Conservation (phyloP, 35 echinoderm and acorn worm species). For the Strongylocentrotus purpuratus region DNA sequence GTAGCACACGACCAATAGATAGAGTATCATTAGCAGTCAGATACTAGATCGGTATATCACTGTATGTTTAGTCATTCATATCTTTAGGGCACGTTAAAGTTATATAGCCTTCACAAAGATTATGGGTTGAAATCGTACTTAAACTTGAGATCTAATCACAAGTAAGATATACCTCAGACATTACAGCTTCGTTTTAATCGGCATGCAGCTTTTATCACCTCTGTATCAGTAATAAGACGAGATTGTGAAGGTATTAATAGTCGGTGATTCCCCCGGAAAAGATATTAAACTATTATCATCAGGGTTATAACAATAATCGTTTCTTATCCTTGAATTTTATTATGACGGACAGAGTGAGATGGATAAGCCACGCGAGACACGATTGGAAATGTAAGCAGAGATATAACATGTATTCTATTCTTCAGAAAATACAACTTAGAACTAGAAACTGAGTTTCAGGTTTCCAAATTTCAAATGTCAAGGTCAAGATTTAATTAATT, state of each 20-base stretch:
- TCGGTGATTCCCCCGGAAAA: slow-evolving; percentile 27
- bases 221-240: background rate
- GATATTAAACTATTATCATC: slow-evolving; percentile 40
- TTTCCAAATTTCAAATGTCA: too few species aligned
- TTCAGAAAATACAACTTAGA: too few species aligned
- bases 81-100: slow-evolving; percentile 29
- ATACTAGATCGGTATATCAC: background rate
- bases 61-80: slow-evolving; percentile 29
- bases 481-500: too few species aligned
- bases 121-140: background rate
- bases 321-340: background rate
- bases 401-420: too few species aligned
- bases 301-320: background rate
- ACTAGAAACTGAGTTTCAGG: too few species aligned
- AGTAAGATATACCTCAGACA: background rate
- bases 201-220: background rate
- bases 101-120: slow-evolving; percentile 5
- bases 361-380: background rate
- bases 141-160: slow-evolving; percentile 43
- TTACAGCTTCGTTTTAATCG: background rate
- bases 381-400: background rate
- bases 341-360: background rate
- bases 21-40: background rate
- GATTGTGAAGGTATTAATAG: background rate
- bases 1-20: slow-evolving; percentile 30